Base-by-base conservation (phyloP, 2,888 invertebrate species). In the Lithophane leautieri region DNA sequence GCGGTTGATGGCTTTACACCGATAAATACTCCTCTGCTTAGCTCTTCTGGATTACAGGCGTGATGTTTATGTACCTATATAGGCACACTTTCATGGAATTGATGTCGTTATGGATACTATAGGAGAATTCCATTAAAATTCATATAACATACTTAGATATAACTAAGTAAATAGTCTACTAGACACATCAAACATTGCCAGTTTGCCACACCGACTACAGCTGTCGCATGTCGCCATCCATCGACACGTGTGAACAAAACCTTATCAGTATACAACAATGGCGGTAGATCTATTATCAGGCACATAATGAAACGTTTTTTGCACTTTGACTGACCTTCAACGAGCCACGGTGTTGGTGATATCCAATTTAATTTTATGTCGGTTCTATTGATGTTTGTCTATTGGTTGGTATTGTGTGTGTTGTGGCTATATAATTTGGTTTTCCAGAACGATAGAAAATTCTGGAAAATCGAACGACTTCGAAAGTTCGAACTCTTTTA, bases 241-340 rank as follows among this genome's bases (percentile, higher is more conserved):
- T 78, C 74, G 70, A 70, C 73, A 85, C 73, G 72, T 86, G 60
- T 84, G 76, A 73, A 84, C 72, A 44, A 16, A 71, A 52, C 83
- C 80, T 81, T 73, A 72, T 74, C 77, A 80, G 73, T 65, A 44
- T 56, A 54, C 65, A 86, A 88, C 88, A 88, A 88, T 87, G 68
- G 88, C 50, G 25, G 56, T 34, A 71, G 67, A 78, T 74, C 81
- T 81, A 81, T 81, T 81, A 79, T 76, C 79, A 4, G 50, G 71
- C 62, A 56, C 73, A 79, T 79, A 87, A 81, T 85, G 76, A 84
- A 86, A 70, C 71, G 74, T 78, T 83, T 86, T 78, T 81, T 85
- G 75, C 76, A 81, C 66, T 74, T 70, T 77, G 44, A n/a, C 61
- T 76, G 78, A 63, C 79, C 86, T 86, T 86, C 78, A 77, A 65